Percentiles rank a stretch among this genome's conserved stretches.
phyloP scores from a whole-genome alignment of 1,140 invertebrate genomes.

The Drosophila lowei region DNA sequence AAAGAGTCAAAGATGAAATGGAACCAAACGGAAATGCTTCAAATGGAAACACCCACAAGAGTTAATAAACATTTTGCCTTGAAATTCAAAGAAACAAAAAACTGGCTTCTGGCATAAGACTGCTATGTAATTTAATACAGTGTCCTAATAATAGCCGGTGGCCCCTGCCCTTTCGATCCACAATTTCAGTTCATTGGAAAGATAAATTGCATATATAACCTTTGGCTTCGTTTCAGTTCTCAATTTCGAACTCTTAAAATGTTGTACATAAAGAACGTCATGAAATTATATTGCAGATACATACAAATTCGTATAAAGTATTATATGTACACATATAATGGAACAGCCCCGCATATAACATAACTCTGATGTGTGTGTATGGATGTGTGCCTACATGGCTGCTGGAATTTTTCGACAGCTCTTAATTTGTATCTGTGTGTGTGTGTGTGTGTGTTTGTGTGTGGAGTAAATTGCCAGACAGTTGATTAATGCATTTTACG shows the following conservation, averaged over 20 bases:
- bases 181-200: too few species aligned
- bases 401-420: conserved; percentile 27
- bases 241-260: conserved; percentile 24
- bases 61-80: too few species aligned
- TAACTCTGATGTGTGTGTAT: neutral
- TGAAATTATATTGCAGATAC: conserved; percentile 16
- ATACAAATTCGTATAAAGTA: too few species aligned
- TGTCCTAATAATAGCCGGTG: too few species aligned
- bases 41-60: too few species aligned
- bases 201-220: neutral
- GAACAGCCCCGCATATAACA: too few species aligned
- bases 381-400: neutral
- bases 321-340: conserved; percentile 1
- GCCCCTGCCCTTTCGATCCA: too few species aligned
- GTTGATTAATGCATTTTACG: conserved; percentile 76
- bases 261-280: conserved; percentile 11
- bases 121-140: too few species aligned
- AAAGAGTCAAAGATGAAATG: conserved; percentile 22
- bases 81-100: too few species aligned
- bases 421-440: conserved; percentile 26
- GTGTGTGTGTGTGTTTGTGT: conserved; percentile 16
- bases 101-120: too few species aligned
- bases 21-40: conserved; percentile 5
- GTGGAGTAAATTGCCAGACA: conserved; percentile 68
- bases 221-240: conserved; percentile 10